Conservation (phyloP, 2,888 invertebrate species). For the Drosophila multiciliata region DNA sequence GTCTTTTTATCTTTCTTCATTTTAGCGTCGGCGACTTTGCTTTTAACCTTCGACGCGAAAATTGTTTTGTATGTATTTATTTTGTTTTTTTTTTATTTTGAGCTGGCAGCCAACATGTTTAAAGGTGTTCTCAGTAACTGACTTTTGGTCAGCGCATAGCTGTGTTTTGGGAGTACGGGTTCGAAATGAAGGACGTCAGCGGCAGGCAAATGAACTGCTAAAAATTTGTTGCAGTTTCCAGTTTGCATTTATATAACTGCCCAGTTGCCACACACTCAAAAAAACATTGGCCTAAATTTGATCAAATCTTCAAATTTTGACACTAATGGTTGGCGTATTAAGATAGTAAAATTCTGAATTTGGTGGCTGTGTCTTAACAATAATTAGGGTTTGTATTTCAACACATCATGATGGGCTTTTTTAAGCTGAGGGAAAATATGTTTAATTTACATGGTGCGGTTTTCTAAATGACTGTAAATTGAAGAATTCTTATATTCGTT, state of each 20-base stretch:
- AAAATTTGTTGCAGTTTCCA: constrained; percentile 30
- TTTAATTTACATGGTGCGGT: not conserved
- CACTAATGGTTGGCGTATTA: not conserved
- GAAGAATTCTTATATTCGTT: not conserved
- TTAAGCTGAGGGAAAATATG: not conserved
- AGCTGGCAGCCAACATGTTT: constrained; percentile 33
- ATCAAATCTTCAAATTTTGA: not conserved
- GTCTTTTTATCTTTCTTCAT: constrained; percentile 38
- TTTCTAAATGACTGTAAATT: not conserved
- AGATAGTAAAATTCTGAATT: not conserved
- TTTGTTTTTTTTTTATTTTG: constrained; percentile 11
- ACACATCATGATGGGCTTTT: not conserved
- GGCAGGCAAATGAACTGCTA: constrained; percentile 48
- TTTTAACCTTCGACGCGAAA: constrained; percentile 71
- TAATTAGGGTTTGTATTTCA: not conserved
- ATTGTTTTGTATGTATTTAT: constrained; percentile 53
- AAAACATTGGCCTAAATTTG: not conserved
- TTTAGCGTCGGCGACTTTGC: constrained; percentile 51
- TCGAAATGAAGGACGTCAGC: constrained; percentile 70
- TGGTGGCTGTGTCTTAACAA: not conserved
- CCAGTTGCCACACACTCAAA: constrained; percentile 1
- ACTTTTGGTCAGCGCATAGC: constrained; percentile 54
- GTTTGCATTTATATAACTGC: constrained; percentile 27
- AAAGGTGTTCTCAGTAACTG: constrained; percentile 28
- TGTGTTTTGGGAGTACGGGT: constrained; percentile 51